Evolutionary conservation across 2,888 invertebrate species (phyloP), one percentile per base, ranked within the genome.

Genomic region (Troides aeacus): DNA sequence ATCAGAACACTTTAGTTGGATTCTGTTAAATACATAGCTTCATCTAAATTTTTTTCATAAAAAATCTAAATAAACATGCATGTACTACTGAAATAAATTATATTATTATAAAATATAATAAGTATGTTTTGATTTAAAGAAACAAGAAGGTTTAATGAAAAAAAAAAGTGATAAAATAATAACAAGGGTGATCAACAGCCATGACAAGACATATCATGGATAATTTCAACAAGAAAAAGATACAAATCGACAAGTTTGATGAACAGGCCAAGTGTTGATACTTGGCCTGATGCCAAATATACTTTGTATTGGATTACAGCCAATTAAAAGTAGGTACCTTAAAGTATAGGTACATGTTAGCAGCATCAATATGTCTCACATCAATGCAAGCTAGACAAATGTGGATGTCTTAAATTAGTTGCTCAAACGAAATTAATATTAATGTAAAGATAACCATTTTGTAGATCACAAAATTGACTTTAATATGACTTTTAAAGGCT

Each of bases 291-390:
- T 78, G 89, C 92, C 92, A 92, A 84, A 85, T 87, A 89, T 88
- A 91, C 88, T 92, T 90, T 89, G 88, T 87, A 90, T 91, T 92
- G 92, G 92, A 92, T 90, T 90, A 88, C 79, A 86, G 91, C 92
- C 92, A 92, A 92, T 92, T 92, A 92, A 91, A 90, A 90, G 86
- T 86, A 87, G 83, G 74, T 78, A 81, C 74, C 83, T 85, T 86
- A 74, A 81, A 79, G 80, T 84, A 81, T 83, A 82, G 80, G 79
- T 81, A 80, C 75, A 79, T 81, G 74, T 78, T 74, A 82, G 80
- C 85, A 87, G 80, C 86, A 87, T 88, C 86, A 85, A 87, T 90
- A 87, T 84, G 87, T 88, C 85, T 88, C 81, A 78, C 80, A 82
- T 85, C 86, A 83, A 77, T 77, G 81, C 82, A 83, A 88, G 86